Percentiles rank a stretch among this genome's conserved stretches.
Evolutionary conservation across 2,797 vertebrate genomes (phyloP).

Genomic region (Phalloptychus januarius): DNA sequence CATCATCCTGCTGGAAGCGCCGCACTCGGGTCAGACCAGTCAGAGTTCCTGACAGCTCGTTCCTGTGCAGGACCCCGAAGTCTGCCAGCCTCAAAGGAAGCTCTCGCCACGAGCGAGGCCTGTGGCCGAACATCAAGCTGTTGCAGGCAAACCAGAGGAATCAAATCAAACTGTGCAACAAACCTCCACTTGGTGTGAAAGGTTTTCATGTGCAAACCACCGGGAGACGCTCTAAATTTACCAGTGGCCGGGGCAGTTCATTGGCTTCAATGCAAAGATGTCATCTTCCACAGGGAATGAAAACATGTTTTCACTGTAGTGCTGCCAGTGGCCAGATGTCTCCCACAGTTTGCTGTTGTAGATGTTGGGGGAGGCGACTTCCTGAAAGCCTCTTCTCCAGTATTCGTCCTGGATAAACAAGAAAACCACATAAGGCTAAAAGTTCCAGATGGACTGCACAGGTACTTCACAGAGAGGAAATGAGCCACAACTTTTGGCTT

Average conservation of each 20-base stretch:
- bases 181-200: background rate
- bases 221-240: constrained; percentile 49
- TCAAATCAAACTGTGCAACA: background rate
- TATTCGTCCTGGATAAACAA: constrained; percentile 86
- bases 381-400: constrained; percentile 86
- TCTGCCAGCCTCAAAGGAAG: constrained; percentile 92
- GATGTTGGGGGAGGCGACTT: constrained; percentile 93
- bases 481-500: constrained; percentile 17
- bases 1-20: constrained; percentile 96
- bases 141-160: constrained; percentile 15
- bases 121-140: constrained; percentile 93
- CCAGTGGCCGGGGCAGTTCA: constrained; percentile 99
- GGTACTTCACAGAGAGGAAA: constrained; percentile 16
- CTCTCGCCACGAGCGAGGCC: constrained; percentile 94
- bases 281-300: constrained; percentile 93
- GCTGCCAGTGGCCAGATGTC: constrained; percentile 94
- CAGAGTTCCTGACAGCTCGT: constrained; percentile 90
- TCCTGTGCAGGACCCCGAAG: constrained; percentile 94
- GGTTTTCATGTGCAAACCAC: background rate
- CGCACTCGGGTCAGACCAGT: constrained; percentile 91
- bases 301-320: constrained; percentile 95
- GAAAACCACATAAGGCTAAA: constrained; percentile 14
- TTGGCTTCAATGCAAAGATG: constrained; percentile 92
- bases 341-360: constrained; percentile 96
- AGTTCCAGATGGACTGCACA: constrained; percentile 11